Evolutionary conservation across 2,797 vertebrate species (phyloP), one percentile per base, ranked within the genome.

Genomic region (Dendrocincla tyrannina): DNA sequence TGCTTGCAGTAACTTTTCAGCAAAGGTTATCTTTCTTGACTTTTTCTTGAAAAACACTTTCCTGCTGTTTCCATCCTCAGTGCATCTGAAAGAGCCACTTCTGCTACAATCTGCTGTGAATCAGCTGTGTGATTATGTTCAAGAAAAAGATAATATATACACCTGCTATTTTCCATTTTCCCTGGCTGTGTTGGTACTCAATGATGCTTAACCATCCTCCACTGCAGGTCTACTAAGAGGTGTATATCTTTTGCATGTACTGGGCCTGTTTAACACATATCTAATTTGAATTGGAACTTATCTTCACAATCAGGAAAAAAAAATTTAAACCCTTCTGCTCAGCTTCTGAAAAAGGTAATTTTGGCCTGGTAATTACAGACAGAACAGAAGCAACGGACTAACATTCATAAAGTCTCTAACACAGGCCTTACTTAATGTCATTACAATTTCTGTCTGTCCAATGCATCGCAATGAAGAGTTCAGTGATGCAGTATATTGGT

Each of bases 21-120:
- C 58, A 96, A 95, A 97, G 93, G 88, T 90, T 95, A 81, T 91
- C 69, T 90, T 88, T 94, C 79, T 93, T 93, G 90, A 92, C 89
- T 92, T 88, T 89, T 87, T 80, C 88, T 89, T 88, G 85, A 81
- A 78, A 78, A 94, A 95, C 72, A 88, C 81, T 88, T 93, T 73
- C 73, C 82, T 89, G 73, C 92, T 89, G 52, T 86, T 94, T 87
- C 56, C n/a, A 70, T 37, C 76, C 39, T 82, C 32, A 55, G n/a
- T 69, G 35, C 35, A 23, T 93, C 87, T 84, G 62, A 83, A 86
- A 83, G 69, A 95, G 82, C 84, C 82, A 93, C 93, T 96, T 94
- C 82, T 92, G 49, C 64, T 78, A n/a, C 50, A 95, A 49, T 91
- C 75, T 94, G 46, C 50, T 73, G 62, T 70, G 89, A 88, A 91